Conservation (phyloP, 2,888 invertebrate species). For the Agrochola litura region DNA sequence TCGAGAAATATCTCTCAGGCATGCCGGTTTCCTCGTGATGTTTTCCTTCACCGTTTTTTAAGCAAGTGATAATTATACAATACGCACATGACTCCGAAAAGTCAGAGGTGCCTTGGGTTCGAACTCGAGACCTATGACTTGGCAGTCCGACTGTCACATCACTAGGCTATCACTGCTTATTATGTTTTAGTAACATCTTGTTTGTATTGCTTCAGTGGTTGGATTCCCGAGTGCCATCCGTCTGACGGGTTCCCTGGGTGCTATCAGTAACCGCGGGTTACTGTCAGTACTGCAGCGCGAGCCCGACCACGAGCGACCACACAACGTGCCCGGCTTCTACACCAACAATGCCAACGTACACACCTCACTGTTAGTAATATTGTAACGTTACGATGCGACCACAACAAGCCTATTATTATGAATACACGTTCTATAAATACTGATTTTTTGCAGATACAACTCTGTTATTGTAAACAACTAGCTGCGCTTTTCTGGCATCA, state of each 20-base stretch:
- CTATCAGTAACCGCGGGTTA: conserved; percentile 84
- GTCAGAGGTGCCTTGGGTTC: no score
- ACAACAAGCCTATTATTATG: neutral
- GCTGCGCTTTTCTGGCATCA: neutral
- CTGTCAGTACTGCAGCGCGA: conserved; percentile 79
- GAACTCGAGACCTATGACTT: no score
- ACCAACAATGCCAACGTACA: conserved; percentile 75
- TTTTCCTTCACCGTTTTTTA: no score
- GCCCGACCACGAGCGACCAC: conserved; percentile 84
- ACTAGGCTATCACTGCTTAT: no score
- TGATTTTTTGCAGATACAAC: neutral
- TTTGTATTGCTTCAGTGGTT: conserved; percentile 67
- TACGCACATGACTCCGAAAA: no score
- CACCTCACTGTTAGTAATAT: conserved; percentile 77
- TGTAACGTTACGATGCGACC: neutral
- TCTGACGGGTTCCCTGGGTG: conserved; percentile 87
- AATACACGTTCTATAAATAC: neutral
- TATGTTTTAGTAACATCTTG: neutral
- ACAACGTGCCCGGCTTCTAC: conserved; percentile 88
- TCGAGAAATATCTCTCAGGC: no score
- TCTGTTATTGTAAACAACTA: neutral
- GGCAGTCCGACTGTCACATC: no score
- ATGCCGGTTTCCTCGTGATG: no score
- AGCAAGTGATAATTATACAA: no score
- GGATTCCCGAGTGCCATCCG: conserved; percentile 82